Base-by-base conservation (phyloP, 2,888 invertebrate species). In the Agonopterix arenella region DNA sequence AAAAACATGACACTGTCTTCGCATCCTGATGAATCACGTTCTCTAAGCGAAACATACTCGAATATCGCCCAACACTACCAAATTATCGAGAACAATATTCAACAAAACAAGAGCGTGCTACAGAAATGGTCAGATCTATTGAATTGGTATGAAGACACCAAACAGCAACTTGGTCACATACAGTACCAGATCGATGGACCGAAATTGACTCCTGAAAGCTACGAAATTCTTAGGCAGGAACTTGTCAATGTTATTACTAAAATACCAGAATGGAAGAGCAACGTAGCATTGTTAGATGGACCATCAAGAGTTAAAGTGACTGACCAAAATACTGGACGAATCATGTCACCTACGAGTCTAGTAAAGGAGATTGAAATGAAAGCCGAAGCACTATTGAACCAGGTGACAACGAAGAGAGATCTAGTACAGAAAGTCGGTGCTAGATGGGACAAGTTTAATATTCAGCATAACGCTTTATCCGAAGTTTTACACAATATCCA, bases 101-200 rank as follows among this genome's bases (percentile, higher is more conserved):
- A 92, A 61, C 92, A 93, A 61, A 95, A 95, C 76, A 95, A 94
- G 71, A 89, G 88, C 0, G 90, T 93, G 3, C 75, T 97, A 28
- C 94, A 96, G 68, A 95, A 94, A 66, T 96, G 97, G 96, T 92
- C 92, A 0, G 96, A 96, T 63, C 90, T 97, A 28, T 78, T 96
- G 8, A 94, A 93, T 61, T 96, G 96, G 94, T 93, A 94, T 60
- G 93, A 93, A 48, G 96, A 96, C 58, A 93, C 94, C 1, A 92
- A 92, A 57, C 94, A 94, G 60, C 96, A 95, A 70, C 77, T 97
- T 44, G 92, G 93, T 47, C 95, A 96, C 61, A 91, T 95, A 53
- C 94, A 95, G 65, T 95, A 95, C 65, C 94, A 95, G 73, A 86
- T 94, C 5, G 95, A 95, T 52, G 93, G 93, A 28, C 92, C 93